Evolutionary conservation across 2,888 invertebrate species (phyloP).

Genomic region (Tipula unca): DNA sequence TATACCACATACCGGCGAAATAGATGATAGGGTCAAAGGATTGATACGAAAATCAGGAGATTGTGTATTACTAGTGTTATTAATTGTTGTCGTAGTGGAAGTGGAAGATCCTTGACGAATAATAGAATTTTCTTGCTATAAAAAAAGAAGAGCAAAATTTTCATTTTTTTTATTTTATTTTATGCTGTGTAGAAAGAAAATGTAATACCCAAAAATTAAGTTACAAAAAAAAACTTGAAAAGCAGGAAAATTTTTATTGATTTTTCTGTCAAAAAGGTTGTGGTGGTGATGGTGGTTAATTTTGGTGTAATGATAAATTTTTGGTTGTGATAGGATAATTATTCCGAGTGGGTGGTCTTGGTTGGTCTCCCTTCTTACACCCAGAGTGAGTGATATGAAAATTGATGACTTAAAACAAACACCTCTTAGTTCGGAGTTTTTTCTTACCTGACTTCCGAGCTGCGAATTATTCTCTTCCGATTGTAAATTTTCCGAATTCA

Average conservation of each 20-base stretch:
- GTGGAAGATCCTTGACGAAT: constrained; percentile 8
- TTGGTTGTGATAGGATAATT: not conserved
- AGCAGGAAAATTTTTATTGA: not conserved
- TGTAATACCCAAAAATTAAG: not conserved
- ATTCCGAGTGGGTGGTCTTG: not conserved
- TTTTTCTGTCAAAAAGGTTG: not conserved
- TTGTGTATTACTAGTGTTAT: not conserved
- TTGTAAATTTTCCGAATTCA: constrained; percentile 18
- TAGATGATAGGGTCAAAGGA: constrained; percentile 8
- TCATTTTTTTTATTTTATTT: not conserved
- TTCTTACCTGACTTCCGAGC: not conserved
- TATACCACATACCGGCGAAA: not conserved
- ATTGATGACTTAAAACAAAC: not conserved
- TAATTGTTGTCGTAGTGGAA: not conserved
- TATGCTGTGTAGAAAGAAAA: not conserved
- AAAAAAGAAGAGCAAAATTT: not conserved
- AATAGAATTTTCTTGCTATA: constrained; percentile 14
- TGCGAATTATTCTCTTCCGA: constrained; percentile 18
- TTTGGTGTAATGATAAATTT: constrained; percentile 14
- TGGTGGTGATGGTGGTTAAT: not conserved
- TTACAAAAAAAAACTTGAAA: not conserved
- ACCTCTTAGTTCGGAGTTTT: not conserved
- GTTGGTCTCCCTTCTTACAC: not conserved
- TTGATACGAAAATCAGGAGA: not conserved
- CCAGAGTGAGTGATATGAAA: not conserved